phyloP scores from a whole-genome alignment of 2,797 vertebrate species.

The Gymnodraco acuticeps region DNA sequence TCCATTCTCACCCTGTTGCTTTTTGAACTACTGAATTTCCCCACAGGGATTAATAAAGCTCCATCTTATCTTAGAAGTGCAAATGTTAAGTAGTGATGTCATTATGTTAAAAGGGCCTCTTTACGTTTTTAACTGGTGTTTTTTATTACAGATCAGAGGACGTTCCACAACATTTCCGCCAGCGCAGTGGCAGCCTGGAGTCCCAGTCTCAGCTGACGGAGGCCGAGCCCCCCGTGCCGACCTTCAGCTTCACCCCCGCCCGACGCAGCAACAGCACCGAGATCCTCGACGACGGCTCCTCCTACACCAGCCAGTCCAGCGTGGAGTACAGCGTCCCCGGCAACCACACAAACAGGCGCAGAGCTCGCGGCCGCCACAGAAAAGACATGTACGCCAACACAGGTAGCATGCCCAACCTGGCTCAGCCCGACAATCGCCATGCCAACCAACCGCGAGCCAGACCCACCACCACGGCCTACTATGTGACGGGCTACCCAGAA shows the following conservation, averaged over 20 bases:
- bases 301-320: conserved; percentile 97
- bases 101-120: too few species aligned
- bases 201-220: conserved; percentile 90
- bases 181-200: conserved; percentile 95
- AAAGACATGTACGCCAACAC: conserved; percentile 89
- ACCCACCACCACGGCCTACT: conserved; percentile 89
- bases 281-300: conserved; percentile 94
- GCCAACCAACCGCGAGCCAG: conserved; percentile 82
- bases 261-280: conserved; percentile 96
- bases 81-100: too few species aligned
- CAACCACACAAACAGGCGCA: conserved; percentile 83
- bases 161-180: conserved; percentile 87
- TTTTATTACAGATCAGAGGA: conserved; percentile 84
- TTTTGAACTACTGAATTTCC: too few species aligned
- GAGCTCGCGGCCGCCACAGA: conserved; percentile 88
- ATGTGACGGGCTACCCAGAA: conserved; percentile 87
- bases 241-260: conserved; percentile 80
- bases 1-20: too few species aligned
- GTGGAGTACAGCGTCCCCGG: conserved; percentile 87
- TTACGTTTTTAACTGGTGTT: neutral
- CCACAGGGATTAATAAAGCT: too few species aligned
- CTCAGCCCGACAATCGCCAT: conserved; percentile 87
- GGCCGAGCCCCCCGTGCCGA: conserved; percentile 74
- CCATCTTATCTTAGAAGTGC: too few species aligned
- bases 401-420: conserved; percentile 97